Base-by-base conservation (phyloP, 2,888 invertebrate genomes). In the Aspidiotus rigidus region DNA sequence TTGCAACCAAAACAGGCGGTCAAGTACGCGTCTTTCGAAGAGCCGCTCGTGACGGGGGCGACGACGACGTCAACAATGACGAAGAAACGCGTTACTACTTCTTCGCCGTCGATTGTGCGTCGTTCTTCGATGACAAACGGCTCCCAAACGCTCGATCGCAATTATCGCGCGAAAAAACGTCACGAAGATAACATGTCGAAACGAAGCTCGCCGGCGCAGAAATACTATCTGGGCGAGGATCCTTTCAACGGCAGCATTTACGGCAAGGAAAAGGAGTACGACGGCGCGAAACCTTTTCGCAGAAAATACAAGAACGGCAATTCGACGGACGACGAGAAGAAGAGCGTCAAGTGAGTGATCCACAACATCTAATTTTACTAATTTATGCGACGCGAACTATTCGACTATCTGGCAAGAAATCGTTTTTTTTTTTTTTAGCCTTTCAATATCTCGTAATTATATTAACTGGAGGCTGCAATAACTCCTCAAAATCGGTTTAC, bases 151-250 rank as follows among this genome's bases (percentile, higher is more conserved):
- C 59, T 72, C 64, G 71, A 72, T 64, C 54, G 71, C 57, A 71
- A 72, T 64, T 70, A 71, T 17, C 63, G 70, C 17, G 64, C 60
- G 44, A 63, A 69, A 49, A 63, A 63, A 44, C 57, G 55, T 15
- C 39, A 63, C 10, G 62, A 69, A 42, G 57, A 59, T 16, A 49
- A 16, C 17, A 60, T 53, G 44, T 17, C 17, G 17, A 64, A 54
- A 15, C 41, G 70, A 40, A 44, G 64, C 15, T 60, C 64, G 49
- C 70, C 64, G 61, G 83, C 87, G 72, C 88, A 88, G 77, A 84
- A 87, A 73, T 91, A 90, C 80, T 91, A 91, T 78, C 83, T 91
- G 74, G 90, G 90, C 54, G 90, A 91, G 80, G 90, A 91, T 81
- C 90, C 90, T 41, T 91, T 89, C 78, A 88, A 86, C 70, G 85